Conservation (phyloP, 2,888 invertebrate genomes). For the Osmoderma eremita region DNA sequence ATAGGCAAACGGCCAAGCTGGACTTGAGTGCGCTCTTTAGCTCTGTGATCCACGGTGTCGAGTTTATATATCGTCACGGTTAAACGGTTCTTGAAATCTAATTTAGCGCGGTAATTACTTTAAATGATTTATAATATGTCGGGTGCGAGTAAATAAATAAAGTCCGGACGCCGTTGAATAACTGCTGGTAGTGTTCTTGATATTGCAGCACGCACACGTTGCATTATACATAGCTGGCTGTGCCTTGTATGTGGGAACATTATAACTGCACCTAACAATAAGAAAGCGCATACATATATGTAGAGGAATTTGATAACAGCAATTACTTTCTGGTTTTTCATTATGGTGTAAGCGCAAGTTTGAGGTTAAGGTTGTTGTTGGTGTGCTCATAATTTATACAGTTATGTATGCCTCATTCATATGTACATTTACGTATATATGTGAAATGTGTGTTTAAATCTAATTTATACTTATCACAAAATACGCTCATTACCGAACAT, state of each 20-base stretch:
- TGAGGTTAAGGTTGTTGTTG: neutral
- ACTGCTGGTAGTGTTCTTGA: slow-evolving; percentile 13
- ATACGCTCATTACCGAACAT: too few relatives aligned
- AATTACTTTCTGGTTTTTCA: neutral
- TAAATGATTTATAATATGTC: slow-evolving; percentile 40
- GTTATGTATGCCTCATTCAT: too few relatives aligned
- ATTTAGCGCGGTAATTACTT: slow-evolving; percentile 41
- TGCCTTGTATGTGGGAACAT: neutral
- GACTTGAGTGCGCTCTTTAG: slow-evolving; percentile 10
- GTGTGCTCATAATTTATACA: too few relatives aligned
- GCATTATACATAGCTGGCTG: neutral
- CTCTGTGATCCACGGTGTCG: slow-evolving; percentile 14
- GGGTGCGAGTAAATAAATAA: slow-evolving; percentile 36
- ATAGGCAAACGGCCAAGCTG: slow-evolving; percentile 5
- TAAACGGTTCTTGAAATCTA: slow-evolving; percentile 39
- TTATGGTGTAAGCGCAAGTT: neutral
- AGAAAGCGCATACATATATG: neutral
- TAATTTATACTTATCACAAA: too few relatives aligned
- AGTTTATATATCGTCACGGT: slow-evolving; percentile 35
- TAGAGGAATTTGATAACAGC: neutral
- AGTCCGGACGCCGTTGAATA: slow-evolving; percentile 12
- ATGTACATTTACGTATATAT: too few relatives aligned
- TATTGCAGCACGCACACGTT: neutral
- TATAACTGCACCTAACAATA: too few relatives aligned
- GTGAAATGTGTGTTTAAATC: too few relatives aligned